Base-by-base conservation (phyloP, 2,797 vertebrate species). In the Chaetophractus vellerosus region DNA sequence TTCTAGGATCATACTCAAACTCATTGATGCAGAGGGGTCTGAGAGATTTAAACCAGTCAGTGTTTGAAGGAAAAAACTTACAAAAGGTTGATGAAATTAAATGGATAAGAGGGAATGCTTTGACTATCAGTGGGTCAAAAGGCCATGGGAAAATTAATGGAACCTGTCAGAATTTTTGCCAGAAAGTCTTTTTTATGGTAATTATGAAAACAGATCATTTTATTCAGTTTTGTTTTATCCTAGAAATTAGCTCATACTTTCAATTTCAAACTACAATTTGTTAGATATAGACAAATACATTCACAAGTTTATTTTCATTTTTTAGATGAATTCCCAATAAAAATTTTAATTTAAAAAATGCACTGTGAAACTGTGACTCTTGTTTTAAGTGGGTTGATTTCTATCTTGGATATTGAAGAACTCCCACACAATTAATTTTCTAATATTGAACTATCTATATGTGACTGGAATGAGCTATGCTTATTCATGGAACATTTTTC, bases 241-340 rank as follows among this genome's bases (percentile, higher is more conserved):
- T 84, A 79, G 31, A 95, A 90, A 83, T 76, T 87, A 87, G 16
- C 9, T 89, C 36, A 63, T 55, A 87, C 11, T 71, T 83, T 85
- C 45, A 63, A 71, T 45, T 88, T 26, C 21, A 88, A 79, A 14
- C 45, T 64, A 36, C 9, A 36, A 71, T 82, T 95, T 96, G 36
- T 85, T 86, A 94, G 24, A n/a, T 82, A 71, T 66, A 83, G 94
- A 23, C 50, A 84, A 91, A 75, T 23, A 82, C 0, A 59, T 75
- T 86, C 26, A 93, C 12, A 68, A 83, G 93, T 95, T 48, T 45
- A 63, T 36, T 80, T 95, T 80, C 84, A 86, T 84, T 72, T 90
- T 94, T 80, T 63, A 55, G 11, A 66, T 80, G 88, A 88, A 90
- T 82, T 84, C n/a, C 23, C 24, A 84, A n/a, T 78, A 61, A 45